These are phyloP conservation scores for Huso huso DNA, from an alignment of 2,797 vertebrate genomes.

Conservation along the genomic window DNA sequence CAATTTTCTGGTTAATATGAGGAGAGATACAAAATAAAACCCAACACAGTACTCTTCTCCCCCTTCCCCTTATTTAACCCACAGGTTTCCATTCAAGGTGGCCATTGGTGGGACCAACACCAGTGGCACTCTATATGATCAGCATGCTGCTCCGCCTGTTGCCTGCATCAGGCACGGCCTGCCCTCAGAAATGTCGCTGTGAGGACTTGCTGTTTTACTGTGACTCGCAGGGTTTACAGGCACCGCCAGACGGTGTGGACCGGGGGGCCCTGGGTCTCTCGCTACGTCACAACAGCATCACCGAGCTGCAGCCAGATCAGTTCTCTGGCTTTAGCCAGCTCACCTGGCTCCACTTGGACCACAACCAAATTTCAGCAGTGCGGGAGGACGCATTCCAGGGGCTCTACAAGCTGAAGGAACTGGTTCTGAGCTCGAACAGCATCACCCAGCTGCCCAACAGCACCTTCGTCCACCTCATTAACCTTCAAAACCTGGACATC, in stretches of 20 bases:
- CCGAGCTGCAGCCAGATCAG: slow-evolving; percentile 91
- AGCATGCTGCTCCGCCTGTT: slow-evolving; percentile 95
- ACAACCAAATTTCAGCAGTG: slow-evolving; percentile 94
- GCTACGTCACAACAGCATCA: slow-evolving; percentile 94
- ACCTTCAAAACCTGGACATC: slow-evolving; percentile 96
- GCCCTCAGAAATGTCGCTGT: slow-evolving; percentile 98
- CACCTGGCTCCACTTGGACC: slow-evolving; percentile 96
- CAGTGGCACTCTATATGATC: slow-evolving; percentile 95
- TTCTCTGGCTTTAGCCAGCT: slow-evolving; percentile 97
- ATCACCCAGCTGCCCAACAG: slow-evolving; percentile 98
- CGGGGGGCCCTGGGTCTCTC: slow-evolving; percentile 94
- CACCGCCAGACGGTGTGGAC: slow-evolving; percentile 93
- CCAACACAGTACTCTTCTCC: slow-evolving; percentile 34
- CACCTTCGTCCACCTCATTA: slow-evolving; percentile 99
- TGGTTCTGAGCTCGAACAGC: slow-evolving; percentile 97
- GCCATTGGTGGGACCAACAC: slow-evolving; percentile 98
- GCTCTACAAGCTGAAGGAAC: slow-evolving; percentile 97
- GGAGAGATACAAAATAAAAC: slow-evolving; percentile 36
- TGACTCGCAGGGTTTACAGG: slow-evolving; percentile 96
- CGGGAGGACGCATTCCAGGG: slow-evolving; percentile 98
- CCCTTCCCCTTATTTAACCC: slow-evolving; percentile 65
- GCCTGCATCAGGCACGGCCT: slow-evolving; percentile 93
- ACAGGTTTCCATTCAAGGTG: slow-evolving; percentile 99
- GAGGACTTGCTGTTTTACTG: slow-evolving; percentile 99
- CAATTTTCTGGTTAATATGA: too few species aligned